Evolutionary conservation across 2,797 vertebrate genomes (phyloP).

Genomic region (Holocentrus rufus): DNA sequence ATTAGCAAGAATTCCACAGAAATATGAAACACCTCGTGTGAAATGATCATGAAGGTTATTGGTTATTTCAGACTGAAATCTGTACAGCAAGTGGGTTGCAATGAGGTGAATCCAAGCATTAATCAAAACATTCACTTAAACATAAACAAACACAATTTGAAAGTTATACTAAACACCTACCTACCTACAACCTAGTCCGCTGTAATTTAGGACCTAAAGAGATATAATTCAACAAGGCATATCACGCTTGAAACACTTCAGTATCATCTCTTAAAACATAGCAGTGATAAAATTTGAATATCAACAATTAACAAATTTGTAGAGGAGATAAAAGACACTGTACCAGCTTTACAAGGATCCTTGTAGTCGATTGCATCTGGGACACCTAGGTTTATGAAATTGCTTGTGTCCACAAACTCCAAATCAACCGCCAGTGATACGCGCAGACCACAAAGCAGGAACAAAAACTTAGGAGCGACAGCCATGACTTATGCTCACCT

Average conservation of each 20-base stretch:
- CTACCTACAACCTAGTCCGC: background rate
- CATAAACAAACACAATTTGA: background rate
- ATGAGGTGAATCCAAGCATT: too few species aligned
- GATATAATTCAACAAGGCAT: too few species aligned
- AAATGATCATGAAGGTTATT: too few species aligned
- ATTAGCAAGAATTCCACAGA: too few species aligned
- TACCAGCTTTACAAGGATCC: slow-evolving; percentile 87
- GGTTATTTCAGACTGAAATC: too few species aligned
- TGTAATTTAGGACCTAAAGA: background rate
- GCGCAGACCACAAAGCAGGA: slow-evolving; percentile 68
- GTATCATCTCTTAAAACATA: too few species aligned
- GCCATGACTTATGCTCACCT: slow-evolving; percentile 66
- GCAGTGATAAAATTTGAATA: background rate
- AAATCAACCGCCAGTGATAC: slow-evolving; percentile 62
- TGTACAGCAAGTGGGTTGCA: too few species aligned
- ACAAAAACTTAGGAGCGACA: slow-evolving; percentile 50
- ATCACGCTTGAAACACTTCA: too few species aligned
- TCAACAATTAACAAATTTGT: background rate
- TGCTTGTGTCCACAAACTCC: slow-evolving; percentile 59
- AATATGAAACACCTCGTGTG: too few species aligned
- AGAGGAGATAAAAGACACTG: slow-evolving; percentile 31
- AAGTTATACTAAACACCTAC: background rate
- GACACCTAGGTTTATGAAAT: slow-evolving; percentile 47
- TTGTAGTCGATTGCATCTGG: slow-evolving; percentile 80
- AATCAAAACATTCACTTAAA: too few species aligned